These are phyloP conservation scores for Seira ritae DNA, from an alignment of 2,888 invertebrate species.

Conservation along the genomic window DNA sequence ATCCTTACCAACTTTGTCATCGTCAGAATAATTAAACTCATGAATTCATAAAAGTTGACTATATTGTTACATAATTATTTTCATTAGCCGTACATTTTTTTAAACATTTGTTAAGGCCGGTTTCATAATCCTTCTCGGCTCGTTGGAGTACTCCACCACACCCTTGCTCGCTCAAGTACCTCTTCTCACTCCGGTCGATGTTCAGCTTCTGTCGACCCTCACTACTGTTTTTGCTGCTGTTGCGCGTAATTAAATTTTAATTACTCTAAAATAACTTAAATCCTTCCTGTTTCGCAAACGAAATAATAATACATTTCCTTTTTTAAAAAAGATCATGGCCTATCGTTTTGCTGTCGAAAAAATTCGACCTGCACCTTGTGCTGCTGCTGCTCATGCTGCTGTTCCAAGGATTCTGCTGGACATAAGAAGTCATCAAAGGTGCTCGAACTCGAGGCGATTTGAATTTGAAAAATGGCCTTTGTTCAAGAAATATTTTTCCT, in stretches of 20 bases:
- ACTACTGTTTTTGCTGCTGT: conserved; percentile 27
- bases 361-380: no score
- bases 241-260: conserved; percentile 2
- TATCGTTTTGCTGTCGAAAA: background rate
- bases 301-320: no score
- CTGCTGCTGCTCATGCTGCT: background rate
- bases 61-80: no score
- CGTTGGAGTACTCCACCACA: conserved; percentile 34
- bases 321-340: conserved; percentile 5
- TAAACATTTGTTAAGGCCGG: conserved; percentile 12
- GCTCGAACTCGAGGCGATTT: no score
- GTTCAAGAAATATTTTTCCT: background rate
- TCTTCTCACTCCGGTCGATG: conserved; percentile 57
- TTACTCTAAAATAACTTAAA: no score
- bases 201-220: conserved; percentile 42
- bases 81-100: no score
- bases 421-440: background rate
- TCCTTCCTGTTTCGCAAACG: no score
- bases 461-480: no score
- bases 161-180: conserved; percentile 37
- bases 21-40: conserved; percentile 3
- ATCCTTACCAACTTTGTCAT: conserved; percentile 24
- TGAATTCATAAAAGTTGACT: no score
- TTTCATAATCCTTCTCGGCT: conserved; percentile 3
- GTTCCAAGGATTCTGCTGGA: background rate